phyloP scores from a whole-genome alignment of 2,113 vertebrate species.

The Opisthocomus hoazin region DNA sequence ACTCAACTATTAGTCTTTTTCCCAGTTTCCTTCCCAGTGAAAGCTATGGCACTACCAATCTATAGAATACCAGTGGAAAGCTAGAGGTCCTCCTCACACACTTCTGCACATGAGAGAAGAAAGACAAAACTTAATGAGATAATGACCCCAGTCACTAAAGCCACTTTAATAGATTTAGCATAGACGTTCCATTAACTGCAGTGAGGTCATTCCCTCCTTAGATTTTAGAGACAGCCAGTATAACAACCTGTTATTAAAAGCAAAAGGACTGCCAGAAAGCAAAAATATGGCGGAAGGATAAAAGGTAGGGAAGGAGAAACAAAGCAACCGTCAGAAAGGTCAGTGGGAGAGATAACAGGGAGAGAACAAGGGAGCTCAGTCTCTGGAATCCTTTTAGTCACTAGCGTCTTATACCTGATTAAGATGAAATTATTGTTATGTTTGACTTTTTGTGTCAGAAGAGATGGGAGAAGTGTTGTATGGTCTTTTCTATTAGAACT shows the following conservation, averaged over 20 bases:
- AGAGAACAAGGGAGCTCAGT: background rate
- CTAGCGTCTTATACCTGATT: background rate
- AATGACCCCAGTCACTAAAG: background rate
- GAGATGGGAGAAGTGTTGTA: background rate
- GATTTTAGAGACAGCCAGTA: background rate
- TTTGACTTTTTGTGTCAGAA: background rate
- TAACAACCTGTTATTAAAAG: background rate
- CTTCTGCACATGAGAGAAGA: background rate
- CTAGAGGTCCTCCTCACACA: background rate
- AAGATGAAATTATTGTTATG: background rate
- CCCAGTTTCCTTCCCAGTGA: background rate
- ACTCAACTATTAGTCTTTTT: background rate
- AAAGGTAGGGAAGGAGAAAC: background rate
- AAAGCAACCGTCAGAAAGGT: background rate
- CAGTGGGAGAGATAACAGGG: background rate
- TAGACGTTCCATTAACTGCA: background rate
- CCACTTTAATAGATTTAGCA: background rate
- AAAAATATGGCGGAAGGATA: background rate
- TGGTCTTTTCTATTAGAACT: background rate
- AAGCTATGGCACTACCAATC: background rate
- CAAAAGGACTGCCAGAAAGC: background rate
- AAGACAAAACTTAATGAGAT: background rate
- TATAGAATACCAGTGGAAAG: background rate
- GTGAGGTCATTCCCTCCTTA: background rate
- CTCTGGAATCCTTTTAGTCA: background rate